A percentile compares a stretch with the other conserved stretches of the same genome.
These are phyloP conservation scores for Pseudococcus viburni DNA, from an alignment of 2,888 invertebrate species.

Conservation along the genomic window DNA sequence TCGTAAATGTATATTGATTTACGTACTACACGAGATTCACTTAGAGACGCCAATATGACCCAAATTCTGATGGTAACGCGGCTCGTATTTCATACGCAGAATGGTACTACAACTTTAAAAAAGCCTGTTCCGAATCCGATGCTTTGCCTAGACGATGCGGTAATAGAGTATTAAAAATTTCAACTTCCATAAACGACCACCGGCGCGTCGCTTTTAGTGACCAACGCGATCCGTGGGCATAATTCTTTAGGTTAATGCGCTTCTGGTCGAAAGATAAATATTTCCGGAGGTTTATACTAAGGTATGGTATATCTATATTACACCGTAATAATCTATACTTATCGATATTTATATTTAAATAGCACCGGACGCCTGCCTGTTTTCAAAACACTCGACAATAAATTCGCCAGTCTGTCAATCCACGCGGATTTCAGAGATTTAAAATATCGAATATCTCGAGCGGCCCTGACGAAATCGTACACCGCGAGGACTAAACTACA, in stretches of 20 bases:
- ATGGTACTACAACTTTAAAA: background rate
- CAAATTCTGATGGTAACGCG: background rate
- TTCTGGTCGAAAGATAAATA: slow-evolving; percentile 20
- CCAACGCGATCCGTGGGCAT: slow-evolving; percentile 7
- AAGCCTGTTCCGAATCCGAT: background rate
- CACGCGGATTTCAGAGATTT: background rate
- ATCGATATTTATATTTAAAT: background rate
- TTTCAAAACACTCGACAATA: slow-evolving; percentile 10
- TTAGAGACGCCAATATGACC: slow-evolving; percentile 25
- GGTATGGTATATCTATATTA: background rate
- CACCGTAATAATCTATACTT: background rate
- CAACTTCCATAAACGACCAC: slow-evolving; percentile 15
- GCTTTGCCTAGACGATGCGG: background rate
- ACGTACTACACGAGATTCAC: background rate
- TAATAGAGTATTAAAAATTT: slow-evolving; percentile 7
- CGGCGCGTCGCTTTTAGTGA: background rate
- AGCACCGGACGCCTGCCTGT: slow-evolving; percentile 1
- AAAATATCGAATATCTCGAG: slow-evolving; percentile 30
- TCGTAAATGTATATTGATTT: background rate
- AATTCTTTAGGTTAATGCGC: slow-evolving; percentile 16
- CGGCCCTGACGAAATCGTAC: background rate
- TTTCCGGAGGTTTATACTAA: background rate
- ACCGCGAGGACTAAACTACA: background rate
- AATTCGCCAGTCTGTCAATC: slow-evolving; percentile 44
- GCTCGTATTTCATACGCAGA: background rate